These are phyloP conservation scores for Morelia viridis DNA, from an alignment of 2,797 vertebrate species.

Conservation along the genomic window DNA sequence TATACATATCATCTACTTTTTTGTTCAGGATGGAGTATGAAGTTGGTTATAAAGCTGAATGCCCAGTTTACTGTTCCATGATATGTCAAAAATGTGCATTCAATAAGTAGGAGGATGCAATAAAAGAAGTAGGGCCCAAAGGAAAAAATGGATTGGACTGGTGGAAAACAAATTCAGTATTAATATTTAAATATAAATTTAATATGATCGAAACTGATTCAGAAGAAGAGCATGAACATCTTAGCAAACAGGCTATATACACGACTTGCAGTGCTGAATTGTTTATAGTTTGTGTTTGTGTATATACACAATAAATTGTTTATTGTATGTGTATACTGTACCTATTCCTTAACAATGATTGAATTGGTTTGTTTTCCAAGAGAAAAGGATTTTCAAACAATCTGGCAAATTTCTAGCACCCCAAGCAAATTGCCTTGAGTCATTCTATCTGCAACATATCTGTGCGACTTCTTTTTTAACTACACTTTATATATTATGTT, in stretches of 20 bases:
- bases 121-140: background rate
- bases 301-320: no score
- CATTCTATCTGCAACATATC: no score
- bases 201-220: background rate
- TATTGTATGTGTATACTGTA: no score
- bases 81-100: background rate
- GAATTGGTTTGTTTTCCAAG: no score
- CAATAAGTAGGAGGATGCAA: background rate
- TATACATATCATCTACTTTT: background rate
- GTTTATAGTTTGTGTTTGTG: no score
- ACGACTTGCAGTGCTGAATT: background rate
- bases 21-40: background rate
- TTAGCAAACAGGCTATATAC: background rate
- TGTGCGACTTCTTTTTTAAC: no score
- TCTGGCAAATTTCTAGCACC: no score
- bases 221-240: background rate
- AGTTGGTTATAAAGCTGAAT: background rate
- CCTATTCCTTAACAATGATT: no score
- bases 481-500: no score
- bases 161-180: background rate
- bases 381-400: no score
- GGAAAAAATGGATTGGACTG: background rate
- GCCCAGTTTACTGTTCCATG: background rate
- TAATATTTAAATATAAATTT: background rate
- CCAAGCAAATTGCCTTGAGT: no score